These are phyloP conservation scores for Sphaerophoria rueppellii DNA, from an alignment of 2,888 invertebrate genomes.

Conservation along the genomic window DNA sequence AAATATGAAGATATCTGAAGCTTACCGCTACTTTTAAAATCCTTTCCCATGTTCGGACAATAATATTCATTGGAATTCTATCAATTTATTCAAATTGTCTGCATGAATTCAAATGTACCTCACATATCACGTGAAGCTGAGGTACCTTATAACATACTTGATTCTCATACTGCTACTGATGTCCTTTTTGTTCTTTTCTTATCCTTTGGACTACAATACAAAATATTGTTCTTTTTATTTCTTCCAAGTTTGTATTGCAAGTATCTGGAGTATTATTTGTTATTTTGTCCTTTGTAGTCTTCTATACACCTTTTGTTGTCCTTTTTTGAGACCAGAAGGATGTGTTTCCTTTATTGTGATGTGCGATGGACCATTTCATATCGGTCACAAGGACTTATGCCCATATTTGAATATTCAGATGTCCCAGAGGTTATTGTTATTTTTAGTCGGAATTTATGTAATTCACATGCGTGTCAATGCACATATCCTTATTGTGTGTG, in stretches of 20 bases:
- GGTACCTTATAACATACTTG: conserved; percentile 39
- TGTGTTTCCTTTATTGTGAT: conserved; percentile 42
- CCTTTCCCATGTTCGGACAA: conserved; percentile 47
- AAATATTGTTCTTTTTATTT: conserved; percentile 11
- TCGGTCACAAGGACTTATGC: conserved; percentile 25
- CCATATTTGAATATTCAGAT: conserved; percentile 68
- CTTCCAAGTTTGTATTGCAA: conserved; percentile 42
- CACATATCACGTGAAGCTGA: conserved; percentile 22
- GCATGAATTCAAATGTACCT: conserved; percentile 11
- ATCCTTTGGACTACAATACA: conserved; percentile 1
- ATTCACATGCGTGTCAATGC: conserved; percentile 72
- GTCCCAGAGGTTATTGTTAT: conserved; percentile 61
- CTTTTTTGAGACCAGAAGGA: conserved; percentile 34
- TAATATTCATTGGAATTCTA: conserved; percentile 59
- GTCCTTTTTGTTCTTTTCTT: conserved; percentile 2
- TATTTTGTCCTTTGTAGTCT: conserved; percentile 50
- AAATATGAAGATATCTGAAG: conserved; percentile 12
- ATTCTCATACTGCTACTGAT: conserved; percentile 42
- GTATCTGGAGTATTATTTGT: conserved; percentile 62
- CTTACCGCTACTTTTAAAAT: conserved; percentile 1
- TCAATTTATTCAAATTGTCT: conserved; percentile 31
- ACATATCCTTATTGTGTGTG: conserved; percentile 55
- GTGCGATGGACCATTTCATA: conserved; percentile 36
- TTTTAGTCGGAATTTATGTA: conserved; percentile 72
- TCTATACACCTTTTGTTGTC: conserved; percentile 45